Evolutionary conservation across 2,113 vertebrate species (phyloP).

Genomic region (Catharus fuscescens): DNA sequence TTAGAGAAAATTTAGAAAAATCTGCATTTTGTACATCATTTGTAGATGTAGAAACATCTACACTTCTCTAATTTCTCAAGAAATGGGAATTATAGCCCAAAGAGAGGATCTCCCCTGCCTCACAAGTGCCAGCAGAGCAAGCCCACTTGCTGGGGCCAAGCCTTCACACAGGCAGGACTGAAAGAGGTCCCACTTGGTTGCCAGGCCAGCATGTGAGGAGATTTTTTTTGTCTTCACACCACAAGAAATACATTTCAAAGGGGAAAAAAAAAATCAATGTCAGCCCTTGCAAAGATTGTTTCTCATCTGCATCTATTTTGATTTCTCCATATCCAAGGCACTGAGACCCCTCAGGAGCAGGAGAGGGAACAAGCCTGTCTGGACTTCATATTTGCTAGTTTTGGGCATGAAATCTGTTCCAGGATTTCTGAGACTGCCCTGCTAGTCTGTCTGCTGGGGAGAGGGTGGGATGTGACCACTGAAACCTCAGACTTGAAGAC

Average conservation of each 20-base stretch:
- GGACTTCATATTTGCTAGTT: background rate
- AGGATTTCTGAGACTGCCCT: background rate
- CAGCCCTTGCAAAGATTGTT: background rate
- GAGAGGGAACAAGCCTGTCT: background rate
- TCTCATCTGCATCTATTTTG: background rate
- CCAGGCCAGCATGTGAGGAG: background rate
- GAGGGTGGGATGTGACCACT: background rate
- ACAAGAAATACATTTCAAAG: background rate
- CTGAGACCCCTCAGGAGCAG: background rate
- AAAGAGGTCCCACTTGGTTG: background rate
- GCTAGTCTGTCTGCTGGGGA: background rate
- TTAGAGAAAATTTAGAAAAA: too few species aligned
- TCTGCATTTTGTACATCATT: too few species aligned
- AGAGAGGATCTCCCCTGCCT: background rate
- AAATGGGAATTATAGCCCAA: background rate
- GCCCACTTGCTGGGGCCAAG: background rate
- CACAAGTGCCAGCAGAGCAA: background rate
- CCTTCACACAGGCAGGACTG: background rate
- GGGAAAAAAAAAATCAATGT: fast-evolving
- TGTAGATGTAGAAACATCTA: background rate
- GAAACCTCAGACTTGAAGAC: background rate
- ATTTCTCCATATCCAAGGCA: background rate
- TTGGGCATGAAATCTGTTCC: background rate
- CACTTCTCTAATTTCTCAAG: background rate
- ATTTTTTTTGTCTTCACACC: background rate